Evolutionary conservation across 1,140 invertebrate genomes (phyloP), one percentile per base, ranked within the genome.

Genomic region (Leptinotarsa defecta): DNA sequence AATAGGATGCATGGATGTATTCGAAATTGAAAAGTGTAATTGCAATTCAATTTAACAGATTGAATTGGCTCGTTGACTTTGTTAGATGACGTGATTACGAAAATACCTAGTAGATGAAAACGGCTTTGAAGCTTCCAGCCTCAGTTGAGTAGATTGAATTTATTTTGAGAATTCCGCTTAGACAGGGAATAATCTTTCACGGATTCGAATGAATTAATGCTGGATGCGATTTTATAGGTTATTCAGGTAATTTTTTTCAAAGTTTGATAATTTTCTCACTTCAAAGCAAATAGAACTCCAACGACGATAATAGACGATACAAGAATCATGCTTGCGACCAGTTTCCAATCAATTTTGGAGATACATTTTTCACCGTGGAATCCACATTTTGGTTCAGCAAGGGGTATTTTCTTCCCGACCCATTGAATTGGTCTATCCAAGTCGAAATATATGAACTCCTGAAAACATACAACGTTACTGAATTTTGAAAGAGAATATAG

Each of bases 361-460:
- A 89, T 86, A 81, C 93, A 94, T 78, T 90, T 90, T 80, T 91
- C 90, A 4, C 90, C 90, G 27, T 89, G 81, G 84, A 94, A 95
- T 2, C 94, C 94, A 84, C 94, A 95, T 1, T 82, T 81, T 0
- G 94, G 94, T 82, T 94, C 93, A 8, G 92, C 91, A 61, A 85
- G 83, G 0, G 94, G 94, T 4, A 90, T 89, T 27, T 87, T 87
- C 0, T 92, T 92, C 13, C 90, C 89, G 2, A 94, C 89, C 95
- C 95, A 96, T 57, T 91, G 88, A 70, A 96, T 94, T 5, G 86
- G 87, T 61, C 87, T 84, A 4, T 87, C 87, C 1, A 87, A 86
- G 68, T 92, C 88, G 13, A 92, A 87, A 74, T 91, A 91, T 63
- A 87, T 86, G 79, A 92, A 92, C 78, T 88, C 88, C 90, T 91